A percentile compares a stretch with the other conserved stretches of the same genome.
Evolutionary conservation across 2,797 vertebrate species (phyloP).

Genomic region (Okamejei kenojei): DNA sequence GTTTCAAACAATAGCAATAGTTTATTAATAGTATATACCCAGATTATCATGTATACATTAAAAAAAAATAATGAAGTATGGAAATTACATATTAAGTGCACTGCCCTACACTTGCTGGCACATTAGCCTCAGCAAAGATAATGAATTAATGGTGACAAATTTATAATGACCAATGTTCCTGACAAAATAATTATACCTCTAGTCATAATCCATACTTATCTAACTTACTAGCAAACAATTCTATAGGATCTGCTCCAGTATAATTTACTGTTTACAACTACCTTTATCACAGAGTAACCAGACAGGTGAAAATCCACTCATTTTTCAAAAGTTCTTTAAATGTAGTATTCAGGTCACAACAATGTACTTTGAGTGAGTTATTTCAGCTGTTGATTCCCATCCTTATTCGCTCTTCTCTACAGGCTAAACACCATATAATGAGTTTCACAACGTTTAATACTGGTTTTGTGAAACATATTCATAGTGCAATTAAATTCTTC

Average conservation of each 20-base stretch:
- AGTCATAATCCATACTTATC: not conserved
- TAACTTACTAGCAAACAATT: no score
- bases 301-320: not conserved
- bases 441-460: not conserved
- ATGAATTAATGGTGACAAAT: no score
- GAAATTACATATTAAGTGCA: not conserved
- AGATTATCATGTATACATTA: not conserved
- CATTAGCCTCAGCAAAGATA: no score
- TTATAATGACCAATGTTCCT: not conserved
- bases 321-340: not conserved
- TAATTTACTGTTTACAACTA: not conserved
- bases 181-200: conserved; percentile 1
- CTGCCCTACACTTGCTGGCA: no score
- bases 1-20: not conserved
- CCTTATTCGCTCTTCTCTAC: not conserved
- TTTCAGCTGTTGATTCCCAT: not conserved
- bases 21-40: not conserved
- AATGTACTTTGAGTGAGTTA: not conserved
- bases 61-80: not conserved
- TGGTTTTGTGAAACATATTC: not conserved
- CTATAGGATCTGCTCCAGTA: not conserved
- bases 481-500: not conserved
- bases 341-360: not conserved
- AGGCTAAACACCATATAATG: not conserved
- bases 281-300: not conserved